Evolutionary conservation across 2,113 vertebrate species (phyloP).

Genomic region (Sinosuthora webbiana): DNA sequence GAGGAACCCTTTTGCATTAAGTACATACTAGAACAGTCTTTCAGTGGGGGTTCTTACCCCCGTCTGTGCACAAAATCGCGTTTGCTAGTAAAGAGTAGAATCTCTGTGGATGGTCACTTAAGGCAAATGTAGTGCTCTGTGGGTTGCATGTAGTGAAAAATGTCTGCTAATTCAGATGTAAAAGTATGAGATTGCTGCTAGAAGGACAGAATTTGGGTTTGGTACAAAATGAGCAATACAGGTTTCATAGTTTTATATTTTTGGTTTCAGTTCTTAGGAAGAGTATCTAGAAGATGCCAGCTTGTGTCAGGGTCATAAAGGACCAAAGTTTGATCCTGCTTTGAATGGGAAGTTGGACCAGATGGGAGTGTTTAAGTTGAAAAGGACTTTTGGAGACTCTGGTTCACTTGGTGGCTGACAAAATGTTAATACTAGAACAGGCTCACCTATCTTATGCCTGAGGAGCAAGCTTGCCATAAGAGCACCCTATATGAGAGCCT

Average conservation of each 20-base stretch:
- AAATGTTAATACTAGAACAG: neutral
- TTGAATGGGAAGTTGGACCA: neutral
- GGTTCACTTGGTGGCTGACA: neutral
- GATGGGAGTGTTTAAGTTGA: neutral
- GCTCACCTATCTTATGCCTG: neutral
- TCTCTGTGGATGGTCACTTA: neutral
- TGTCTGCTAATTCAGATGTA: neutral
- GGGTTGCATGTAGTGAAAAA: neutral
- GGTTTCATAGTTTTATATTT: neutral
- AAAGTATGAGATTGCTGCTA: neutral
- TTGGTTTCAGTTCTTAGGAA: neutral
- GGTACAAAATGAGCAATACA: neutral
- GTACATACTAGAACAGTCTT: neutral
- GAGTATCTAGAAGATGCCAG: neutral
- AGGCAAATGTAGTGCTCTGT: neutral
- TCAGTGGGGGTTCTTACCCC: neutral
- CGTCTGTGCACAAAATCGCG: rapidly evolving
- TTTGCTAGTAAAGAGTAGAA: neutral
- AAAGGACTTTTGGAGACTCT: neutral
- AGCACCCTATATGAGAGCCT: neutral
- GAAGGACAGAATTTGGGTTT: neutral
- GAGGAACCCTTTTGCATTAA: neutral
- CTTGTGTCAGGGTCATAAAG: neutral
- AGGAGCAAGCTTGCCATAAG: neutral
- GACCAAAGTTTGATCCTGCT: neutral